These are phyloP conservation scores for Choristoneura rosaceana DNA, from an alignment of 2,888 invertebrate species.

Conservation along the genomic window DNA sequence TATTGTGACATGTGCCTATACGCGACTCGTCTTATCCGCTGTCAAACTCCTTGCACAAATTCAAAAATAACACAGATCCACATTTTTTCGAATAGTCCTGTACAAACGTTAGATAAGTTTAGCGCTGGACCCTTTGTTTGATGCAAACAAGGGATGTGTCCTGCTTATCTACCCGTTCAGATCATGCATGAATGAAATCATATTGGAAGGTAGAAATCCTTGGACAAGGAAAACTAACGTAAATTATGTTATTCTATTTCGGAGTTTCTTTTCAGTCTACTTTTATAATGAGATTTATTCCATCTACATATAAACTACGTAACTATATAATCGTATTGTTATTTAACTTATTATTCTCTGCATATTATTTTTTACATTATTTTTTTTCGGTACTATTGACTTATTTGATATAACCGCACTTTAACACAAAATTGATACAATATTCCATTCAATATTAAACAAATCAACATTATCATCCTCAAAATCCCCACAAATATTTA, in stretches of 20 bases:
- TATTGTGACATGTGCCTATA: slow-evolving; percentile 64
- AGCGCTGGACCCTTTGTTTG: slow-evolving; percentile 77
- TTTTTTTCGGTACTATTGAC: no score
- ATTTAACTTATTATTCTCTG: no score
- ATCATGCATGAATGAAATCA: slow-evolving; percentile 63
- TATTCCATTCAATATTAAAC: slow-evolving; percentile 13
- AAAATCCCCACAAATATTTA: slow-evolving; percentile 9
- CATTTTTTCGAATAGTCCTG: slow-evolving; percentile 74
- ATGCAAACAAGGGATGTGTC: slow-evolving; percentile 80
- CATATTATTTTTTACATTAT: no score
- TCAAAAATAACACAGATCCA: slow-evolving; percentile 80
- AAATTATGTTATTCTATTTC: slow-evolving; percentile 38
- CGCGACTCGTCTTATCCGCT: slow-evolving; percentile 72
- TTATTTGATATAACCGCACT: neutral
- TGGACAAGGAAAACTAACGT: slow-evolving; percentile 46
- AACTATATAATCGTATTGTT: no score
- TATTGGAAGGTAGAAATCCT: slow-evolving; percentile 50
- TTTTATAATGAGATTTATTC: neutral
- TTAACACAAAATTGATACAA: neutral
- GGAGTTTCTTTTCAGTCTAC: neutral
- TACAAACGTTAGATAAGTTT: slow-evolving; percentile 81
- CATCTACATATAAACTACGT: no score
- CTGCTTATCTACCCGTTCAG: slow-evolving; percentile 73
- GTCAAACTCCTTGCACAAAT: slow-evolving; percentile 85
- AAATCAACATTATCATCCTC: neutral